Base-by-base conservation (phyloP, 2,797 vertebrate genomes). In the Sebastes miniatus region DNA sequence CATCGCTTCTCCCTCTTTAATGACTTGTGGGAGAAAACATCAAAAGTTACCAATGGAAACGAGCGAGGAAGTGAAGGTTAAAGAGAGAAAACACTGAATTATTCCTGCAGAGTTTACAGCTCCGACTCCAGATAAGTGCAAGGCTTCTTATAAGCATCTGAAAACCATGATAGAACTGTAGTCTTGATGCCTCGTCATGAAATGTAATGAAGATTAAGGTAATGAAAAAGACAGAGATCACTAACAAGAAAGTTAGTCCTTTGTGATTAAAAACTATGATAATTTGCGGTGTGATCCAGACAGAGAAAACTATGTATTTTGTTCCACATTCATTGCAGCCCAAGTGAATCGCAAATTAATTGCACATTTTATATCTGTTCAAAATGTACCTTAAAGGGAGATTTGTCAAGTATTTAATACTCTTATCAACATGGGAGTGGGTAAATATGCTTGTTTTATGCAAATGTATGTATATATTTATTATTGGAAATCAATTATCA, bases 21-120 rank as follows among this genome's bases (percentile, higher is more conserved):
- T 94, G 92, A 94, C 91, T 90, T 84, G 77, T 87, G 87, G 89
- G 87, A 85, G 90, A 79, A 86, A 87, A 92, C 87, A 86, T 91
- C 89, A 91, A 85, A 92, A 69, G 88, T 85, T 85, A 69, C 86
- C 81, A 76, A 8, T 84, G 83, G 86, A 89, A 76, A 90, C 87
- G 6, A 31, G 58, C 24, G 63, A 68, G 77, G 66, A 75, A 68
- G 58, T 14, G 73, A 77, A 24, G 43, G 61, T 31, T 67, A 50
- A 78, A 88, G 71, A 50, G 54, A 76, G 62, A 69, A 83, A 84
- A 74, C 65, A 25, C 77, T 77, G 78, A 88, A 86, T 90, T 90
- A 86, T 91, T 93, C 68, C 84, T 79, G 81, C 86, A 56, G 79
- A 79, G 76, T 89, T 76, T 82, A 79, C 65, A 76, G 62, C 78